A percentile compares a stretch with the other conserved stretches of the same genome.
Conservation (phyloP, 2,888 invertebrate genomes). For the Liposcelis brunnea region DNA sequence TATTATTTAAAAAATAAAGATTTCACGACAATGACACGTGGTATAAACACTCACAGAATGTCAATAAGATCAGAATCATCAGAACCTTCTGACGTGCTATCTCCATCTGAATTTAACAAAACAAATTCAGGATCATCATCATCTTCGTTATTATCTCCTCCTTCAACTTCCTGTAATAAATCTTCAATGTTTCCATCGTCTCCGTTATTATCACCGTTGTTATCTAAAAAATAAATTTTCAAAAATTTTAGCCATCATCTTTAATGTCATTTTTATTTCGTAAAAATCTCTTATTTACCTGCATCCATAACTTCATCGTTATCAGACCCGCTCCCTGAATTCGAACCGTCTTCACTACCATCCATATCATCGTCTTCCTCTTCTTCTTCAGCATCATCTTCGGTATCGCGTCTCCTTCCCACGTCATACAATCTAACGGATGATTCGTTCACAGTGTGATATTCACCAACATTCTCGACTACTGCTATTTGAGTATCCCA, state of each 20-base stretch:
- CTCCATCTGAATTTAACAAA: slow-evolving; percentile 2
- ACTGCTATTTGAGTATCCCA: slow-evolving; percentile 76
- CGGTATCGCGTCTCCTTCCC: slow-evolving; percentile 69
- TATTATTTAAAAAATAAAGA: slow-evolving; percentile 2
- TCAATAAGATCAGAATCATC: slow-evolving; percentile 2
- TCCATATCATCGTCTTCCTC: slow-evolving; percentile 40
- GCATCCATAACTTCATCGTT: slow-evolving; percentile 21
- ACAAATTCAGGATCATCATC: slow-evolving; percentile 8
- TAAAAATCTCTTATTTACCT: too few species aligned
- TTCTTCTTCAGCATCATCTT: slow-evolving; percentile 68
- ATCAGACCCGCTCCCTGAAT: slow-evolving; percentile 25
- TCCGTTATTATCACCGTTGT: not conserved
- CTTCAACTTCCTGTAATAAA: not conserved
- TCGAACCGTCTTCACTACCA: slow-evolving; percentile 38
- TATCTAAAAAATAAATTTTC: too few species aligned
- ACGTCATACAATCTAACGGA: slow-evolving; percentile 85
- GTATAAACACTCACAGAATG: not conserved
- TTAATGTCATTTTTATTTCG: too few species aligned
- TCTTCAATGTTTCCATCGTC: slow-evolving; percentile 1
- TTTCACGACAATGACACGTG: not conserved
- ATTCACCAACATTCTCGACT: slow-evolving; percentile 76
- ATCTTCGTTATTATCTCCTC: slow-evolving; percentile 3
- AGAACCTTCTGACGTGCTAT: slow-evolving; percentile 4
- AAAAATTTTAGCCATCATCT: too few species aligned
- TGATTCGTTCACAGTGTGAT: slow-evolving; percentile 72